phyloP scores from a whole-genome alignment of 2,797 vertebrate genomes.

The Mormyrops attenuatus region DNA sequence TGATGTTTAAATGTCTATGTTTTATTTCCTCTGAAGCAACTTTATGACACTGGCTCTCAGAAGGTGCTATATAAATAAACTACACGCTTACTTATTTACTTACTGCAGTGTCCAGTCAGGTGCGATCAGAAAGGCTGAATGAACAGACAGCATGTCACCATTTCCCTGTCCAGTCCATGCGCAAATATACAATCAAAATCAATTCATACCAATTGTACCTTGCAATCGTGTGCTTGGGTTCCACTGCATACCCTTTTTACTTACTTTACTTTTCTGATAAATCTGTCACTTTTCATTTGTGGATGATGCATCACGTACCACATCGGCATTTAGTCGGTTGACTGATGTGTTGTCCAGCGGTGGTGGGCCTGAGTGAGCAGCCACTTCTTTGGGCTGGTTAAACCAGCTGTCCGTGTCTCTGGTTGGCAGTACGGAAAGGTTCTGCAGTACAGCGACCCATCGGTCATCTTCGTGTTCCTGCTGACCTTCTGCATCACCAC shows the following conservation, averaged over 20 bases:
- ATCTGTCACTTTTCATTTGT: not conserved
- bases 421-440: slow-evolving; percentile 79
- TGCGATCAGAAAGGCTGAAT: not conserved
- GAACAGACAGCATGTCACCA: not conserved
- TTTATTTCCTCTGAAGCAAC: not conserved
- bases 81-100: not conserved
- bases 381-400: slow-evolving; percentile 3
- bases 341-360: not conserved
- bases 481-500: slow-evolving; percentile 81
- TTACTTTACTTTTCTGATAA: not conserved
- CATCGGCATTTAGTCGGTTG: not conserved
- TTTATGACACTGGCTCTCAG: not conserved
- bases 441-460: slow-evolving; percentile 92
- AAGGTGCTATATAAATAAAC: not conserved
- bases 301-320: not conserved
- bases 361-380: not conserved
- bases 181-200: slow-evolving; percentile 2
- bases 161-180: not conserved
- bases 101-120: not conserved
- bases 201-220: not conserved
- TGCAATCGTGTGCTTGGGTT: not conserved
- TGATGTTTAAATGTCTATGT: not conserved
- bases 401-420: slow-evolving; percentile 2
- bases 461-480: slow-evolving; percentile 87
- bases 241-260: not conserved